phyloP scores from a whole-genome alignment of 2,797 vertebrate genomes.

The Choloepus didactylus region DNA sequence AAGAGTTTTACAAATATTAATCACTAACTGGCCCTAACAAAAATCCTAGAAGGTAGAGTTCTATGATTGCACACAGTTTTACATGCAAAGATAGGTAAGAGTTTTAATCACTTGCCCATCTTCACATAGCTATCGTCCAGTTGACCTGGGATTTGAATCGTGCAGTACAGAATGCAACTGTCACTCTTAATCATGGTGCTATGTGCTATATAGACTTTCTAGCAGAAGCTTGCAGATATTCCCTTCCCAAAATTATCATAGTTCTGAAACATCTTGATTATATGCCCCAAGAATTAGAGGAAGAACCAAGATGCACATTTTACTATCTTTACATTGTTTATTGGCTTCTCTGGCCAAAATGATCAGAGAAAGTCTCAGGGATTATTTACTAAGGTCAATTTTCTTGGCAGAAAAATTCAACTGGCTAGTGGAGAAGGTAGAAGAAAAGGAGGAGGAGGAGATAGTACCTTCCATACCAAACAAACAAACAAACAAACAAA shows the following conservation, averaged over 20 bases:
- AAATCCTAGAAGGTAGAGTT: background rate
- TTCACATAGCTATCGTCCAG: background rate
- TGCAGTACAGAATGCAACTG: background rate
- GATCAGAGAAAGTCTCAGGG: background rate
- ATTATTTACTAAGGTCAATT: background rate
- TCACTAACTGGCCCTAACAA: background rate
- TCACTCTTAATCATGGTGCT: background rate
- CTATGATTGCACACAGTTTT: background rate
- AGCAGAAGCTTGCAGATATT: background rate
- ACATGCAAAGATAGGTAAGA: background rate
- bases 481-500: background rate
- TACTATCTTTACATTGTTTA: background rate
- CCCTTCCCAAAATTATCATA: background rate
- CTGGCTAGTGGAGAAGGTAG: background rate
- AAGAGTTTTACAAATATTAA: background rate
- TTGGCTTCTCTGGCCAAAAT: slow-evolving; percentile 8
- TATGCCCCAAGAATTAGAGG: background rate
- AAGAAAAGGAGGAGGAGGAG: background rate
- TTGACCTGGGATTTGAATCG: background rate
- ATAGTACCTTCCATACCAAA: background rate
- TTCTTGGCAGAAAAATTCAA: background rate
- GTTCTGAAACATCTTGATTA: background rate
- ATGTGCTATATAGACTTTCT: background rate
- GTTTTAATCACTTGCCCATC: background rate
- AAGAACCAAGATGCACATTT: background rate